Evolutionary conservation across 2,113 vertebrate genomes (phyloP).

Genomic region (Cygnus buccinator): DNA sequence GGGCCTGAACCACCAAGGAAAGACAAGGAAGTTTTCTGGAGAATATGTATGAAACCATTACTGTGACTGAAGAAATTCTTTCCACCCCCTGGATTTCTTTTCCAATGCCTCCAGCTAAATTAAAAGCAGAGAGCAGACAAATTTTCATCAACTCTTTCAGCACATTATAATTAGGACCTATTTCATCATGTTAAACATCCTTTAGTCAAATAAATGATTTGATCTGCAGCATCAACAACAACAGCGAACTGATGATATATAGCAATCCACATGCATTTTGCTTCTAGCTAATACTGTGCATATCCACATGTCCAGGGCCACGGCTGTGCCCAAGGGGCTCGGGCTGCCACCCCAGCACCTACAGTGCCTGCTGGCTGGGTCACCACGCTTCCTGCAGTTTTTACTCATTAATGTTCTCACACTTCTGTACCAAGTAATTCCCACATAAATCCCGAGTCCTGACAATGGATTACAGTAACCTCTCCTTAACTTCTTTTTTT

Average conservation of each 20-base stretch:
- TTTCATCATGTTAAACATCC: conserved; percentile 23
- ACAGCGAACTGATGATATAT: neutral
- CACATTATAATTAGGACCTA: conserved; percentile 47
- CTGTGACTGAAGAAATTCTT: conserved; percentile 10
- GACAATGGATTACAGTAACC: neutral
- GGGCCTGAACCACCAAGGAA: neutral
- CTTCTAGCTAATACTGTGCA: neutral
- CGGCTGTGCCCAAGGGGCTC: neutral
- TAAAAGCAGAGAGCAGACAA: conserved; percentile 32
- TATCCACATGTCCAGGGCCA: neutral
- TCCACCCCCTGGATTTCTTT: conserved; percentile 17
- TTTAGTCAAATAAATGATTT: conserved; percentile 33
- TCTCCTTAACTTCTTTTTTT: neutral
- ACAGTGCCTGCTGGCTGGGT: neutral
- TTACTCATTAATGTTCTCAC: neutral
- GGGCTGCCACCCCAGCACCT: neutral
- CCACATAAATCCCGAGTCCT: neutral
- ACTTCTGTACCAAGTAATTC: neutral
- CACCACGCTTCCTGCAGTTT: neutral
- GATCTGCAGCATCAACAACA: conserved; percentile 21
- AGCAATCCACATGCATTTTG: neutral
- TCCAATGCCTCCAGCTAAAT: conserved; percentile 56
- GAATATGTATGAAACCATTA: neutral
- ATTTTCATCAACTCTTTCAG: conserved; percentile 38
- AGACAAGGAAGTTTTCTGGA: neutral